A percentile compares a stretch with the other conserved stretches of the same genome.
Evolutionary conservation across 2,797 vertebrate species (phyloP).

Genomic region (Anolis apletophallus): DNA sequence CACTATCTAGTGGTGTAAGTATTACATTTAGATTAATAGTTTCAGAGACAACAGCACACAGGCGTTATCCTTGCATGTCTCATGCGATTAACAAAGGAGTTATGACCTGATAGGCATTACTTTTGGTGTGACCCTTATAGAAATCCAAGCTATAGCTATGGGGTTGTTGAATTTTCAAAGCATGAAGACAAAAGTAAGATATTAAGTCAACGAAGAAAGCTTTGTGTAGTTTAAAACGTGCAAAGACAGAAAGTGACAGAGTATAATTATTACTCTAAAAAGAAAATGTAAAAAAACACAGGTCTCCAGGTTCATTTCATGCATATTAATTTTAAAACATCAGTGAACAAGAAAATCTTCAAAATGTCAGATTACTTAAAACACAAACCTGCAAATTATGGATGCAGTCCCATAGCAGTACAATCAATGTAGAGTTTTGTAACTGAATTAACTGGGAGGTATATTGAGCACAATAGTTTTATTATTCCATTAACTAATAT

Average conservation of each 20-base stretch:
- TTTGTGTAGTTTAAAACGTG: conserved; percentile 21
- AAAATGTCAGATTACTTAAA: conserved; percentile 35
- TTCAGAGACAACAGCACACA: no score
- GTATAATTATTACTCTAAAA: conserved; percentile 43
- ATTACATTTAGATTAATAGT: no score
- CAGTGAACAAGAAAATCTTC: conserved; percentile 12
- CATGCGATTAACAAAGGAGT: no score
- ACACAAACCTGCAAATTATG: conserved; percentile 36
- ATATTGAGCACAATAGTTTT: conserved; percentile 3
- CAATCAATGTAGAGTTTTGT: conserved; percentile 19
- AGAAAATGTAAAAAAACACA: not conserved
- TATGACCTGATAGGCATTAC: no score
- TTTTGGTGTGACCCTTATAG: conserved; percentile 3
- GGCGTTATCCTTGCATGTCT: no score
- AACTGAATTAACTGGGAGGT: conserved; percentile 15
- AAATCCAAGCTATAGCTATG: conserved; percentile 35
- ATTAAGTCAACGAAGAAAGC: conserved; percentile 9
- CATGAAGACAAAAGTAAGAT: conserved; percentile 19
- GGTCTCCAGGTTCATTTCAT: conserved; percentile 35
- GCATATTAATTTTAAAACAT: conserved; percentile 21
- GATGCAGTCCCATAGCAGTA: conserved; percentile 25
- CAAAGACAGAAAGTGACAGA: conserved; percentile 38
- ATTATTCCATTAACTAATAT: conserved; percentile 54
- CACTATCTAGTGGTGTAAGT: no score
- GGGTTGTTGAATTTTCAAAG: conserved; percentile 31